Evolutionary conservation across 1,140 invertebrate species (phyloP), one percentile per base, ranked within the genome.

Genomic region (Phocides pigmalion): DNA sequence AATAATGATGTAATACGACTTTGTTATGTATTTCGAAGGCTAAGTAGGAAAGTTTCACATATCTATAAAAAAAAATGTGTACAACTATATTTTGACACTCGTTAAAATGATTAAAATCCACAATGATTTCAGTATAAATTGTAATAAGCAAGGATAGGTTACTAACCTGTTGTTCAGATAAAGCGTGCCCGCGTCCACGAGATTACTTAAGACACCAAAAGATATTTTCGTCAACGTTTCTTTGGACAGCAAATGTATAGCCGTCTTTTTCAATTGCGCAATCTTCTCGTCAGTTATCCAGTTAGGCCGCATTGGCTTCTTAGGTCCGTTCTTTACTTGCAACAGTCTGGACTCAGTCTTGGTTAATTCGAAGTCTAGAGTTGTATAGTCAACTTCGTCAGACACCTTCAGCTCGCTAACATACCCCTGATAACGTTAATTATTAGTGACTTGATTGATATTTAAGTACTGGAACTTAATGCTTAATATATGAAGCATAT

Each of bases 121-220:
- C 4, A 14, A 62, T 32, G 4, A 28, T 42, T 9, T n/a, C 8
- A 58, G 11, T 20, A 53, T 37, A 39, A 41, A 59, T 6, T n/a
- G 3, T 39, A 2, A 16, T 15, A 53, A 17, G 39, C 11, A 37
- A 47, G 49, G 11, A 25, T 42, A 3, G 11, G 12, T 42, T 22
- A 71, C 67, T 54, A 68, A 91, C 90, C 83, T 89, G 20, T 66
- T 82, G 69, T 91, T 91, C 16, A 90, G 68, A 42, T 85, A 87
- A 22, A 90, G 59, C 3, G 84, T 92, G 0, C 79, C 78, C 41
- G 79, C 86, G 68, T 92, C 90, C 8, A 90, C 76, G 6, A 82
- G 17, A 66, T 92, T 92, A 3, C 70, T 78, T 14, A 90, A 16
- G 1, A 85, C 37, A 0, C 82, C 84, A 72, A 92, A 92, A 0